Percentiles rank a stretch among this genome's conserved stretches.
Conservation (phyloP, 2,888 invertebrate genomes). For the Apotomis turbidana region DNA sequence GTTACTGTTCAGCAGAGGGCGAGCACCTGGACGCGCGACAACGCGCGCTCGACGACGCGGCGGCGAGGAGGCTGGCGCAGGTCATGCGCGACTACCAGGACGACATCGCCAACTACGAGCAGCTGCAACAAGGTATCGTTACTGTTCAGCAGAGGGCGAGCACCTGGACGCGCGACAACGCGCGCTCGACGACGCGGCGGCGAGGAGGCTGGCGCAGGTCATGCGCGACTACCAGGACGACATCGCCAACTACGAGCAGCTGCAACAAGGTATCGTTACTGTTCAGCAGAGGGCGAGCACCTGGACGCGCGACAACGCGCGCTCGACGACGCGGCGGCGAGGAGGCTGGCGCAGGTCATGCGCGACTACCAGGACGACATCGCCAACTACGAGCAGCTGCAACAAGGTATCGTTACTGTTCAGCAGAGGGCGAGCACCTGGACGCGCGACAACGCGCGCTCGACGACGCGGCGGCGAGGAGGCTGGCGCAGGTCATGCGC, state of each 20-base stretch:
- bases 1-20: constrained; percentile 44
- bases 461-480: constrained; percentile 89
- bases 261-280: constrained; percentile 81
- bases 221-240: constrained; percentile 92
- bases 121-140: constrained; percentile 83
- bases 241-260: constrained; percentile 87
- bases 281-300: constrained; percentile 71
- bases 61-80: constrained; percentile 90
- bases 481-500: constrained; percentile 90
- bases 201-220: constrained; percentile 90
- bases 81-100: constrained; percentile 92
- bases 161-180: constrained; percentile 87
- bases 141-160: constrained; percentile 57
- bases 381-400: constrained; percentile 86
- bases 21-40: constrained; percentile 87
- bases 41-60: constrained; percentile 88
- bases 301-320: constrained; percentile 90
- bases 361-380: constrained; percentile 92
- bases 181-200: constrained; percentile 89
- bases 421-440: constrained; percentile 81
- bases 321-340: constrained; percentile 89
- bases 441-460: constrained; percentile 90
- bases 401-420: constrained; percentile 76
- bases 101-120: constrained; percentile 88
- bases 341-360: constrained; percentile 91